Evolutionary conservation across 2,113 vertebrate species (phyloP), one percentile per base, ranked within the genome.

Genomic region (Tenebrosternarchus preto): DNA sequence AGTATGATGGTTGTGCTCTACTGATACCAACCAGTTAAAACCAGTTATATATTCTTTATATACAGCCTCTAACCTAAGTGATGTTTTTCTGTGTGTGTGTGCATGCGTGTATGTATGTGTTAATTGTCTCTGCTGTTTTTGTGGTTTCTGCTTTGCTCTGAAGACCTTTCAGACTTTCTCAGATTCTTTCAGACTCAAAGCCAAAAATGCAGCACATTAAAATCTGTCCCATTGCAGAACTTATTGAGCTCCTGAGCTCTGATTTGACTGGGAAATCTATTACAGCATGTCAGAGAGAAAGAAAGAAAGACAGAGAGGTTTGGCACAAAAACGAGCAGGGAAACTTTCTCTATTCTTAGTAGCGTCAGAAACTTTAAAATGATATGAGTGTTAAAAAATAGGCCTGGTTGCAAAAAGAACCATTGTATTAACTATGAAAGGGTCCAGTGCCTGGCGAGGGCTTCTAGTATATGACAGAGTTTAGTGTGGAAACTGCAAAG

Each of bases 111-210:
- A 46, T 60, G 39, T 36, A n/a, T 73, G 8, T 36, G 39, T 63
- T 59, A 36, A 53, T 39, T 73, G 36, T 1, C 9, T 72, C 46
- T 61, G 56, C 15, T 53, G 43, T 53, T 80, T 43, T 66, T 85
- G 75, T 85, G 63, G 5, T 86, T 90, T 92, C 68, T 90, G 88
- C 90, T 89, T 86, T 78, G 81, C 82, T 84, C 87, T 81, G 90
- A 90, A 92, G 59, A 87, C 85, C 82, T n/a, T n/a, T n/a, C n/a
- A n/a, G n/a, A n/a, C n/a, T n/a, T n/a, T 73, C 33, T 80, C 55
- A 7, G 8, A 73, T 83, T 87, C 67, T 71, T 55, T 61, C 78
- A 59, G 83, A 80, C 50, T 71, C 31, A 2, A 53, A 56, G 60
- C 46, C 27, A 82, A 84, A 81, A 75, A 76, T 80, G 84, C 82